These are phyloP conservation scores for Talpa occidentalis DNA, from an alignment of 2,113 vertebrate genomes.

Conservation along the genomic window DNA sequence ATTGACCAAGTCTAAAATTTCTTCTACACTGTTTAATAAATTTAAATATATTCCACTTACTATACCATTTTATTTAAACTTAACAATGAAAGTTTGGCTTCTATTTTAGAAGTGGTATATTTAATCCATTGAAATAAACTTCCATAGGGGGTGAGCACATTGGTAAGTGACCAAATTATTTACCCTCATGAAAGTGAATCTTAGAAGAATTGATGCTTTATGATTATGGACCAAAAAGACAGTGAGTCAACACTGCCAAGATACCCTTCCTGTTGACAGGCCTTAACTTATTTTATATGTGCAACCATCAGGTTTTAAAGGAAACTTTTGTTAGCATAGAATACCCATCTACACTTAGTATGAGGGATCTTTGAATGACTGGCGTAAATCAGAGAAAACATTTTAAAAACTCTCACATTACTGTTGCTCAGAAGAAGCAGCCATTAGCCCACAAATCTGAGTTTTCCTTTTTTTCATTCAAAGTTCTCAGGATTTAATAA, in stretches of 20 bases:
- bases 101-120: conserved; percentile 18
- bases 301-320: neutral
- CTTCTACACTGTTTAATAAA: neutral
- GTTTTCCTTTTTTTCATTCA: neutral
- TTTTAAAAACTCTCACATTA: neutral
- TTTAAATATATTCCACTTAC: neutral
- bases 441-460: neutral
- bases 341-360: neutral
- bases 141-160: neutral
- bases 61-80: neutral
- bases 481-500: neutral
- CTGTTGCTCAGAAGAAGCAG: neutral
- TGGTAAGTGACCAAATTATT: neutral
- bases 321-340: neutral
- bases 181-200: neutral
- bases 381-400: neutral
- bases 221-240: neutral
- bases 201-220: neutral
- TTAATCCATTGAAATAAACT: neutral
- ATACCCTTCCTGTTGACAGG: neutral
- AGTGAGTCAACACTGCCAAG: neutral
- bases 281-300: neutral
- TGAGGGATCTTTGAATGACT: neutral
- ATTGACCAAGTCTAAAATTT: neutral
- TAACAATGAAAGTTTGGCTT: neutral